Evolutionary conservation across 2,888 invertebrate genomes (phyloP), one percentile per base, ranked within the genome.

Genomic region (Agonopterix alstromeriana): DNA sequence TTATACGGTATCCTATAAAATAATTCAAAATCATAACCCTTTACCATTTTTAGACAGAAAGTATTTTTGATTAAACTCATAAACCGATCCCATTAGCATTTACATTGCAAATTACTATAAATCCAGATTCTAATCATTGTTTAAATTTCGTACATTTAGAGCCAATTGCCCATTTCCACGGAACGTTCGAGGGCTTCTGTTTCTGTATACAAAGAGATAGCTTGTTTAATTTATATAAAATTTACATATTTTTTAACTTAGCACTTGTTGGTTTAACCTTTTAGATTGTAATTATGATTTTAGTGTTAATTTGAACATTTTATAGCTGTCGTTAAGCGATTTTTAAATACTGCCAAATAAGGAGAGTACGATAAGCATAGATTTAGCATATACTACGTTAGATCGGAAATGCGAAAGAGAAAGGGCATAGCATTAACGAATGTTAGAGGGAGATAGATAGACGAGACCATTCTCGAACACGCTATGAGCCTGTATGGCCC

Each of bases 111-210:
- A 80, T 82, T 75, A 80, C 70, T 75, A 72, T 80, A 80, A 82
- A 81, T 82, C 72, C 60, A 67, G 79, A 81, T 82, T 73, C 65
- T 74, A 77, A 82, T 81, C 80, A 73, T 70, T 77, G 74, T 77
- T 73, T 76, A 72, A 77, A 73, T 70, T 76, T 68, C 65, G 67
- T 72, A 70, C 74, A 70, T 81, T 82, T 70, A 65, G 61, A 73
- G 68, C 66, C 73, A 73, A 82, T 77, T 67, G 78, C 73, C 81
- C 77, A 76, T 79, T 82, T 72, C 57, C 73, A 71, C 67, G 70
- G 63, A 70, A 67, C 66, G 67, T 74, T 68, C 70, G 60, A 66
- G 60, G 66, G 59, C 65, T 65, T 55, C 64, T 10, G 7, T 66
- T 65, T 79, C 65, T 58, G 77, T 78, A 77, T 73, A 78, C 73